A percentile compares a stretch with the other conserved stretches of the same genome.
These are phyloP conservation scores for Drosophila ezoana DNA, from an alignment of 2,888 invertebrate species.

Conservation along the genomic window DNA sequence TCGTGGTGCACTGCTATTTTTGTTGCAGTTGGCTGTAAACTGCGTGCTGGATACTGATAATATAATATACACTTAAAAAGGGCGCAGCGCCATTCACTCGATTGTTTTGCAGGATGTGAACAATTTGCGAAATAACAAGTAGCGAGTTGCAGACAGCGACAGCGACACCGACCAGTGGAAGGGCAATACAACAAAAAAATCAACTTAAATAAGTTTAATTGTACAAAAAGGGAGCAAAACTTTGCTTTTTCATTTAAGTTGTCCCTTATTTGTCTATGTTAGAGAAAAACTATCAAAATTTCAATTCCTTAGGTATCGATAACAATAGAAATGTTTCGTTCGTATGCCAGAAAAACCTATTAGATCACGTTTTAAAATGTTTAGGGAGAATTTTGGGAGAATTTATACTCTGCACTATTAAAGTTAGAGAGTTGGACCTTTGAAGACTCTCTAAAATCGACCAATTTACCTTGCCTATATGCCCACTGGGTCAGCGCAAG, in stretches of 20 bases:
- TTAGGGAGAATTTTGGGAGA: too few relatives aligned
- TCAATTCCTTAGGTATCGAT: too few relatives aligned
- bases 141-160: conserved; percentile 8
- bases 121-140: conserved; percentile 48
- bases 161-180: conserved; percentile 7
- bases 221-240: conserved; percentile 51
- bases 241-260: conserved; percentile 35
- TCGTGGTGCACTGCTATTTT: conserved; percentile 41
- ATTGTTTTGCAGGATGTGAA: conserved; percentile 22
- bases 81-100: conserved; percentile 1
- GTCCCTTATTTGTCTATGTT: background rate
- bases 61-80: conserved; percentile 40
- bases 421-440: too few relatives aligned
- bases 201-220: conserved; percentile 64
- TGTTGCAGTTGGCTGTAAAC: conserved; percentile 24
- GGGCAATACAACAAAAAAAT: conserved; percentile 32
- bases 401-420: too few relatives aligned
- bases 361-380: too few relatives aligned
- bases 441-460: too few relatives aligned
- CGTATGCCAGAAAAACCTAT: too few relatives aligned
- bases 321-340: too few relatives aligned
- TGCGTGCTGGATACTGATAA: conserved; percentile 62
- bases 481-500: too few relatives aligned
- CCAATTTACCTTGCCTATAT: too few relatives aligned
- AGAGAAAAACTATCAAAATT: too few relatives aligned